Conservation (phyloP, 2,113 vertebrate species). For the Anhinga rufa region DNA sequence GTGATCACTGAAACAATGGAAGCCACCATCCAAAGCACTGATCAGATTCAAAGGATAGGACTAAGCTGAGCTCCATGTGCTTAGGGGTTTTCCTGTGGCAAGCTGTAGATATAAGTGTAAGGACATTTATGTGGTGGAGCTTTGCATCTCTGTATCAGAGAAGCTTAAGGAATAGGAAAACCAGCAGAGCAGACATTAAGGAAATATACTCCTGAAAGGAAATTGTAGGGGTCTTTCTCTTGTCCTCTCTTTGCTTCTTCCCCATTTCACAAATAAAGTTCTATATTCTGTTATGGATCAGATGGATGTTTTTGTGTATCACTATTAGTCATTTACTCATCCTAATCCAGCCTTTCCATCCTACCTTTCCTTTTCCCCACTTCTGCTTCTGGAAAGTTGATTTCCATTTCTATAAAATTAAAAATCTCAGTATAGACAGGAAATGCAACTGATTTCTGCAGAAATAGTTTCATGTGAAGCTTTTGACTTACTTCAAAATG, state of each 20-base stretch:
- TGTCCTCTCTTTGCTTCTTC: background rate
- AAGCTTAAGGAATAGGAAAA: background rate
- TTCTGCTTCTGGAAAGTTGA: background rate
- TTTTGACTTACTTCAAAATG: background rate
- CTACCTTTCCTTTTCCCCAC: background rate
- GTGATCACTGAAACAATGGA: background rate
- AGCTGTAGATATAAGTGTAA: background rate
- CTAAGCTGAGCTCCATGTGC: background rate
- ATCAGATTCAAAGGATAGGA: background rate
- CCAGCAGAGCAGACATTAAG: background rate
- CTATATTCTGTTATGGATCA: background rate
- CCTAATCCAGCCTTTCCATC: background rate
- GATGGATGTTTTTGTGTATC: background rate
- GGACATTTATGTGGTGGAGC: background rate
- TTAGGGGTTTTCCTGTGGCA: background rate
- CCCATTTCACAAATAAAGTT: background rate
- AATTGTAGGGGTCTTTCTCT: background rate
- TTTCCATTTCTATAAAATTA: background rate
- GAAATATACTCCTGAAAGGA: background rate
- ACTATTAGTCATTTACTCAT: background rate
- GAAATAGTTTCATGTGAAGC: background rate
- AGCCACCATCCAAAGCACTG: background rate
- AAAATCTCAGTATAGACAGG: background rate
- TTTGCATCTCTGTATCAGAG: background rate
- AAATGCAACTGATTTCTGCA: background rate